Percentiles rank a stretch among this genome's conserved stretches.
Evolutionary conservation across 2,888 invertebrate species (phyloP).

Genomic region (Erynnis tages): DNA sequence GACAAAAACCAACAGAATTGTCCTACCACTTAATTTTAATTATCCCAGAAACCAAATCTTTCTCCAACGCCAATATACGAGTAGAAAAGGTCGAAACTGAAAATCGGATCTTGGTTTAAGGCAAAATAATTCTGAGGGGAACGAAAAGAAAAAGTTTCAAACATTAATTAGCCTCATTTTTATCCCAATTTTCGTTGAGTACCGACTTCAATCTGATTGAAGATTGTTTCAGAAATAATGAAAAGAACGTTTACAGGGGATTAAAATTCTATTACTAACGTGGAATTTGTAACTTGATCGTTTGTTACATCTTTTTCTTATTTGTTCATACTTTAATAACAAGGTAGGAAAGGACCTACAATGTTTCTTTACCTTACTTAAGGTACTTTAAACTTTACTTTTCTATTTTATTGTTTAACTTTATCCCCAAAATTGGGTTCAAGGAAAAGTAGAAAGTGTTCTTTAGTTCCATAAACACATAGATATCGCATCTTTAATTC

Average conservation of each 20-base stretch:
- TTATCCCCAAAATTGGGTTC: too few species aligned
- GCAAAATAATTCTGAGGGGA: constrained; percentile 13
- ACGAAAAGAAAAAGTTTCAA: constrained; percentile 25
- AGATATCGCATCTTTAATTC: too few species aligned
- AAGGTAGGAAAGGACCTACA: too few species aligned
- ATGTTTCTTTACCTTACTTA: too few species aligned
- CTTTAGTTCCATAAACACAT: too few species aligned
- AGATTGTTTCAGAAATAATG: constrained; percentile 21
- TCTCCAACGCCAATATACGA: neutral
- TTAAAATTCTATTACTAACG: constrained; percentile 3
- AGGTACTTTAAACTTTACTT: too few species aligned
- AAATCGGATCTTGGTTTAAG: constrained; percentile 12
- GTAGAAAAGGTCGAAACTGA: constrained; percentile 5
- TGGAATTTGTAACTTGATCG: neutral
- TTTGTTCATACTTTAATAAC: neutral
- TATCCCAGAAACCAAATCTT: constrained; percentile 2
- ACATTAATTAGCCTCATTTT: constrained; percentile 24
- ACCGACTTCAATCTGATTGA: constrained; percentile 26
- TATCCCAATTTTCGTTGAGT: constrained; percentile 24
- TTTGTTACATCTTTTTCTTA: neutral
- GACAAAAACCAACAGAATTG: too few species aligned
- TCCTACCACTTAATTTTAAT: too few species aligned
- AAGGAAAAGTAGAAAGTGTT: too few species aligned
- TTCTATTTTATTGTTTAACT: too few species aligned
- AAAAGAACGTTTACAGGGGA: constrained; percentile 6